Evolutionary conservation across 1,140 invertebrate genomes (phyloP).

Genomic region (Sinonovacula constricta): DNA sequence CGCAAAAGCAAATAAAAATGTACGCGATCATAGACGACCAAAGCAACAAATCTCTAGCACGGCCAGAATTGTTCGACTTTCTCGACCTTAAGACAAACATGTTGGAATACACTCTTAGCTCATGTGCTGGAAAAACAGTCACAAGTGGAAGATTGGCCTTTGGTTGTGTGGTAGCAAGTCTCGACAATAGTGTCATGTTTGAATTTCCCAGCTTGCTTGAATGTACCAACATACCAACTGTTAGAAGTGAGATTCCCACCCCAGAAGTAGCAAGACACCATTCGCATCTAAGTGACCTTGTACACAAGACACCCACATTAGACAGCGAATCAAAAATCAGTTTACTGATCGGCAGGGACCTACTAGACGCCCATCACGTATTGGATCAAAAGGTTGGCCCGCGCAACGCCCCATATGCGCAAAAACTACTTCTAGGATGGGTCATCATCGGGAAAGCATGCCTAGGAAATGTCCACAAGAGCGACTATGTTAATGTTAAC

Average conservation of each 20-base stretch:
- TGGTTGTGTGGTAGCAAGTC: no score
- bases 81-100: no score
- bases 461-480: constrained; percentile 20
- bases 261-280: no score
- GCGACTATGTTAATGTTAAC: constrained; percentile 14
- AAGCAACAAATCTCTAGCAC: constrained; percentile 5
- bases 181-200: no score
- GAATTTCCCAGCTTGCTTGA: no score
- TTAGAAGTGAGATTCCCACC: no score
- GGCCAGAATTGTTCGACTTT: constrained; percentile 11
- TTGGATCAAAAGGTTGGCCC: constrained; percentile 28
- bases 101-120: no score
- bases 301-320: neutral
- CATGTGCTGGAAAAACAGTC: no score
- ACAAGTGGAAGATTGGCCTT: no score
- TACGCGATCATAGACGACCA: constrained; percentile 25
- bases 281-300: neutral
- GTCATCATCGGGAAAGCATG: constrained; percentile 46
- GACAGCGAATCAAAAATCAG: neutral
- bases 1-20: neutral
- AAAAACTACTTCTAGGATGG: constrained; percentile 47
- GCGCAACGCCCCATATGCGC: constrained; percentile 28
- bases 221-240: no score
- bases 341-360: constrained; percentile 7
- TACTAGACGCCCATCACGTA: constrained; percentile 12